Base-by-base conservation (phyloP, 2,797 vertebrate species). In the Uromys caudimaculatus region DNA sequence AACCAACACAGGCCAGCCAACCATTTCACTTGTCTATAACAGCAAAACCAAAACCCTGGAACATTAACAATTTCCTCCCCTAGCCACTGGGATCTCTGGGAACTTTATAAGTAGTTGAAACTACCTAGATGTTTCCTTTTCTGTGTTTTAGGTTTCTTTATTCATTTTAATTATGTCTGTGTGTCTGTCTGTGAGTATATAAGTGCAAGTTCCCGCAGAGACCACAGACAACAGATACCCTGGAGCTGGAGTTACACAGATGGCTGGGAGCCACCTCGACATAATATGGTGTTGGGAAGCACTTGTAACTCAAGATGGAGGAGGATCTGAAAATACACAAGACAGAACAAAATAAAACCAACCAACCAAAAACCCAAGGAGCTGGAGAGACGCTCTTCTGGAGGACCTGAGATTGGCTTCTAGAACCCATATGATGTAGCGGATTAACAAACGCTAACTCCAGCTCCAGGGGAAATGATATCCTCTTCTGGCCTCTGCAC, bases 31-130 rank as follows among this genome's bases (percentile, higher is more conserved):
- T 86, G 35, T 13, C 13, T 52, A 3, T 52, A 86, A 89, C 41
- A 89, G 77, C 77, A 90, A 92, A 96, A 78, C n/a, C 21, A 78
- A 93, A 16, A 94, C 83, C 11, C 54, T 95, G 64, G 35, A 83
- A 86, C 27, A 96, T 29, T 35, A 93, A 56, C n/a, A 96, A 92
- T 90, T 83, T 87, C 21, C 50, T 97, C 69, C 19, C 35, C 86
- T 50, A 95, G 76, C 12, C 35, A 90, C 47, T 90, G 92, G 35
- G 35, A 90, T 82, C 35, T 64, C 60, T n/a, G 67, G 67, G 19
- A 69, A 86, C 38, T 92, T 87, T 90, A 85, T 85, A 41, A 86
- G 69, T 35, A 94, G 83, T 90, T 90, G 32, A 92, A 93, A 35
- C 62, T n/a, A 47, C 41, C 32, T 54, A 69, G 84, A 56, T 35